A percentile compares a stretch with the other conserved stretches of the same genome.
These are phyloP conservation scores for Holothuria leucospilota DNA, from an alignment of 53 echinoderm and acorn worm species.

Conservation along the genomic window DNA sequence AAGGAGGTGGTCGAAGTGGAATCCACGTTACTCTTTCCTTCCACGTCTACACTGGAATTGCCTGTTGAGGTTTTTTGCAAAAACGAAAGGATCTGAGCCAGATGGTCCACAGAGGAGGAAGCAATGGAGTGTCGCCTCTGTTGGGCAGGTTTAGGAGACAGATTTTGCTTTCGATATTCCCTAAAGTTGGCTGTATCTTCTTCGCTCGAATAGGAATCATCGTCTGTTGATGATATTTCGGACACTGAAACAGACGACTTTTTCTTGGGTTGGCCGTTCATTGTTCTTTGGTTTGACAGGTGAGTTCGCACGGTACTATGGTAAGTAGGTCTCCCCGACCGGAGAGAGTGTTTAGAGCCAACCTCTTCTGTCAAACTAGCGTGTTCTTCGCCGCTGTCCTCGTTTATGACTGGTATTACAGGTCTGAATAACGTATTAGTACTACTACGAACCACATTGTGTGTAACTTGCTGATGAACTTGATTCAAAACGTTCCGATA, in stretches of 20 bases:
- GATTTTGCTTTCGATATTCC: neutral
- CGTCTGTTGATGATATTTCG: conserved; percentile 25
- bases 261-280: neutral
- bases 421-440: conserved; percentile 22
- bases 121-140: conserved; percentile 29
- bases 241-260: conserved; percentile 2
- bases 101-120: conserved; percentile 28
- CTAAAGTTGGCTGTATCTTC: conserved; percentile 4
- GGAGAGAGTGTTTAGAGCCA: neutral
- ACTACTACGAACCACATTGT: neutral
- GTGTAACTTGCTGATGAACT: neutral
- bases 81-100: conserved; percentile 11
- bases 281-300: neutral
- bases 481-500: neutral
- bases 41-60: too few relatives aligned
- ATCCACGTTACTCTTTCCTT: too few relatives aligned
- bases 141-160: neutral
- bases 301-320: neutral
- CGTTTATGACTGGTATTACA: conserved; percentile 15
- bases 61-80: neutral
- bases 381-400: conserved; percentile 19
- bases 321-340: too few relatives aligned
- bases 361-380: neutral
- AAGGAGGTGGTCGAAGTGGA: too few relatives aligned
- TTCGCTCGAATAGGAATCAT: conserved; percentile 2